A percentile compares a stretch with the other conserved stretches of the same genome.
Conservation (phyloP, 53 echinoderm and acorn worm species). For the Zoroaster sp. region DNA sequence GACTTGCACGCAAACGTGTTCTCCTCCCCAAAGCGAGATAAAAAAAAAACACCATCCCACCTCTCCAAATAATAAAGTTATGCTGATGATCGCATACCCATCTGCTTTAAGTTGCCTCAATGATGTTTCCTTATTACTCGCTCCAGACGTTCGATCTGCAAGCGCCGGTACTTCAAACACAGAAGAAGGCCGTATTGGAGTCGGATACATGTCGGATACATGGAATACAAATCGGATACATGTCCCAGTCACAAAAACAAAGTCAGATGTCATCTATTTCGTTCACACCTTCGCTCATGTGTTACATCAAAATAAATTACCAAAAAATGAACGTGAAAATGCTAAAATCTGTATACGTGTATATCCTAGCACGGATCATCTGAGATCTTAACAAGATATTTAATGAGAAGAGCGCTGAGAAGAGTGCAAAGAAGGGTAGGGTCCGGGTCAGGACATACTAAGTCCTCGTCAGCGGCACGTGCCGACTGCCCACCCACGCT, state of each 20-base stretch:
- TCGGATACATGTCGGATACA: background rate
- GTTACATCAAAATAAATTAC: conserved; percentile 6
- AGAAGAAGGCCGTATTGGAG: too few relatives aligned
- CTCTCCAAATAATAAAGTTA: too few relatives aligned
- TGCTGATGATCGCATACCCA: too few relatives aligned
- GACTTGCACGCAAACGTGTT: too few relatives aligned
- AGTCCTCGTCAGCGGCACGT: conserved; percentile 3
- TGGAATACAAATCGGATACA: background rate
- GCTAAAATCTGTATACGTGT: too few relatives aligned
- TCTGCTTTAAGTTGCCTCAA: too few relatives aligned
- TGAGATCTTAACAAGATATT: background rate
- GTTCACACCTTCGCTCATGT: background rate
- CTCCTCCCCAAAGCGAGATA: too few relatives aligned
- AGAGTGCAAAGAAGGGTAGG: background rate
- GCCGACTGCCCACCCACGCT: conserved; percentile 47
- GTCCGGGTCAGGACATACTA: background rate
- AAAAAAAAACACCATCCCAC: too few relatives aligned
- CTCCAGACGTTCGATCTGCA: too few relatives aligned
- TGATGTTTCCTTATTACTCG: too few relatives aligned
- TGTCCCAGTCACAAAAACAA: background rate
- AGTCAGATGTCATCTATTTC: background rate
- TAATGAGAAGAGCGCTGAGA: background rate
- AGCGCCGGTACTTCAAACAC: too few relatives aligned
- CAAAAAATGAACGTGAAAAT: conserved; percentile 13
- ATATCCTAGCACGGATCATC: background rate